phyloP scores from a whole-genome alignment of 2,113 vertebrate species.

The Dolichallabes microphthalmus region DNA sequence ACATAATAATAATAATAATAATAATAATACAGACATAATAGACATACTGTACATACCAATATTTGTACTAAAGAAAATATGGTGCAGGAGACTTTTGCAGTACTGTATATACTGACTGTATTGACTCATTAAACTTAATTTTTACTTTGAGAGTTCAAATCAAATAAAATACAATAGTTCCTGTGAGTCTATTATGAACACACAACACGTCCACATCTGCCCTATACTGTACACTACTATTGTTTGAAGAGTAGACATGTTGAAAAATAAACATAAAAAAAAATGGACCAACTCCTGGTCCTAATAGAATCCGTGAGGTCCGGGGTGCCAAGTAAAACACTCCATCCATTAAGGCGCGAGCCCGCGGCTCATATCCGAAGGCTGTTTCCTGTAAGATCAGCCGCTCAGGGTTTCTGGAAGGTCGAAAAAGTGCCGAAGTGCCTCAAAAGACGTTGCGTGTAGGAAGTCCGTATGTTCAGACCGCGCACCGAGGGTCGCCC shows the following conservation, averaged over 20 bases:
- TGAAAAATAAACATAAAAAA: not conserved
- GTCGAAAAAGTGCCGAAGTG: not conserved
- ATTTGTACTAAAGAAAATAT: too few species aligned
- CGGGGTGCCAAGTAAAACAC: constrained; percentile 14
- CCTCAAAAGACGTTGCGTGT: not conserved
- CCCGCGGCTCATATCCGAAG: constrained; percentile 31
- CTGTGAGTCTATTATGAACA: not conserved
- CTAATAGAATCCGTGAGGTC: constrained; percentile 13
- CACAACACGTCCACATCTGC: too few species aligned
- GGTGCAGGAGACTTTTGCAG: too few species aligned
- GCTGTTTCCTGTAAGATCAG: constrained; percentile 41
- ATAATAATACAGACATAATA: too few species aligned
- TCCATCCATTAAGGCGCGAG: constrained; percentile 35
- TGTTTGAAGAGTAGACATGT: not conserved
- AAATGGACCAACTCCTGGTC: not conserved
- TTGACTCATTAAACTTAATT: not conserved
- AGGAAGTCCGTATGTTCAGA: constrained; percentile 20
- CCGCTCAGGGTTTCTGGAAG: constrained; percentile 1
- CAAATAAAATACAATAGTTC: not conserved
- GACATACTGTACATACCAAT: too few species aligned
- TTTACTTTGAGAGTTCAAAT: not conserved
- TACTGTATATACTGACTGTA: too few species aligned
- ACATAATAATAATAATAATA: too few species aligned
- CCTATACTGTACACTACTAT: not conserved
- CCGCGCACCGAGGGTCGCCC: not conserved